Evolutionary conservation across 2,888 invertebrate genomes (phyloP).

Genomic region (Drosophila atripex): DNA sequence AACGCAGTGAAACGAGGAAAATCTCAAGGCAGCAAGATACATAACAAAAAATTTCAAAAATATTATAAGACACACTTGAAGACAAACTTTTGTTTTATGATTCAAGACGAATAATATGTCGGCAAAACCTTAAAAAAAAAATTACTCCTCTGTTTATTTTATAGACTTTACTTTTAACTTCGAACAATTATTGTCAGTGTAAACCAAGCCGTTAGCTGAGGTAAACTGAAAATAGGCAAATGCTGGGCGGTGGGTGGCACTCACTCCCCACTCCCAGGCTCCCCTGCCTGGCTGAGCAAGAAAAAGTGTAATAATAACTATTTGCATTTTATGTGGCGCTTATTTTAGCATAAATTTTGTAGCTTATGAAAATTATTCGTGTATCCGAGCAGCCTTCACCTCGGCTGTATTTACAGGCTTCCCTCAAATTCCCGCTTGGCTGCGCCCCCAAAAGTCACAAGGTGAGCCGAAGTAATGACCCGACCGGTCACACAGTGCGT

Average conservation of each 20-base stretch:
- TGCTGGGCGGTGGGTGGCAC: conserved; percentile 8
- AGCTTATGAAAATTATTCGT: conserved; percentile 75
- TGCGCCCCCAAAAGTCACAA: conserved; percentile 37
- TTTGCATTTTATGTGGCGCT: conserved; percentile 75
- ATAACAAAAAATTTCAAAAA: not conserved
- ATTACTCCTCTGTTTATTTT: not conserved
- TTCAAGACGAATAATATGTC: not conserved
- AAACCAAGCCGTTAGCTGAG: not conserved
- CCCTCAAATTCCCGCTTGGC: conserved; percentile 40
- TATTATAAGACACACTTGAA: not conserved
- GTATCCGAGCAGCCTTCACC: conserved; percentile 47
- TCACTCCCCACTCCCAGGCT: not conserved
- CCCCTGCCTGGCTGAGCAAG: conserved; percentile 29
- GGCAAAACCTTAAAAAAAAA: not conserved
- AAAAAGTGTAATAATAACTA: conserved; percentile 76
- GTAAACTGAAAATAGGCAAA: not conserved
- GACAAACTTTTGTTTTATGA: not conserved
- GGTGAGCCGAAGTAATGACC: conserved; percentile 67
- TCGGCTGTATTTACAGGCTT: conserved; percentile 7
- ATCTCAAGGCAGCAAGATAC: conserved; percentile 30
- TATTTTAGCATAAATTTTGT: conserved; percentile 75
- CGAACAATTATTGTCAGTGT: not conserved
- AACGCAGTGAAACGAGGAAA: conserved; percentile 48
- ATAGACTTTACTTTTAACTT: not conserved
- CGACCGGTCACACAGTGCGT: conserved; percentile 62